These are phyloP conservation scores for Talpa occidentalis DNA, from an alignment of 2,113 vertebrate species.

Conservation along the genomic window DNA sequence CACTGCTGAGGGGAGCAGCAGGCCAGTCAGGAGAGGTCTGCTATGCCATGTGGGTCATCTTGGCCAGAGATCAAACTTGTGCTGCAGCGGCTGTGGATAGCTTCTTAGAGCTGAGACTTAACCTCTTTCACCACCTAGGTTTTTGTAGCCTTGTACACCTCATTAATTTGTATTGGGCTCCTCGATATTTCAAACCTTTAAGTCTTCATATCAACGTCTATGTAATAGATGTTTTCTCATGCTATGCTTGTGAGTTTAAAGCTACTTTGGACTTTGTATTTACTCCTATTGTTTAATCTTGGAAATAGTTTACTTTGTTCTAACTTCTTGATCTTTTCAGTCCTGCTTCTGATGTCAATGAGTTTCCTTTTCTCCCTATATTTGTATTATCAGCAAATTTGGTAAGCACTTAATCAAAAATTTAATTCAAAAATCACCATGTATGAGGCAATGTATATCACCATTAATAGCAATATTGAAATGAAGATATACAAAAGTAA, in stretches of 20 bases:
- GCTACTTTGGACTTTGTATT: not conserved
- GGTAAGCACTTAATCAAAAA: not conserved
- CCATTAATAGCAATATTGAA: not conserved
- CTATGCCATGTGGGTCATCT: no score
- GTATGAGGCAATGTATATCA: not conserved
- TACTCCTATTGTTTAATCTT: not conserved
- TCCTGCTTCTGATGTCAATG: not conserved
- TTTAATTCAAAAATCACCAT: not conserved
- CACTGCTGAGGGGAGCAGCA: no score
- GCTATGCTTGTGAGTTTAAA: not conserved
- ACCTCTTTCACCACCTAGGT: no score
- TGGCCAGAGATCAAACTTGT: no score
- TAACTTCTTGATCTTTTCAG: not conserved
- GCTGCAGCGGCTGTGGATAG: no score
- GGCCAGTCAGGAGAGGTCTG: no score
- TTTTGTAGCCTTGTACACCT: conserved; percentile 12
- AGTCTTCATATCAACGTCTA: not conserved
- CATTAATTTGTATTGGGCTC: conserved; percentile 49
- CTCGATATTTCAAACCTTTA: not conserved
- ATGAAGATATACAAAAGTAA: not conserved
- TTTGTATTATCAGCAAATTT: not conserved
- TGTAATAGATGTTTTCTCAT: not conserved
- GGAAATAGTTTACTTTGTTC: not conserved
- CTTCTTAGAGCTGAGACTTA: no score
- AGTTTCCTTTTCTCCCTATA: not conserved